These are phyloP conservation scores for Leptinotarsa texana DNA, from an alignment of 1,140 invertebrate genomes.

Conservation along the genomic window DNA sequence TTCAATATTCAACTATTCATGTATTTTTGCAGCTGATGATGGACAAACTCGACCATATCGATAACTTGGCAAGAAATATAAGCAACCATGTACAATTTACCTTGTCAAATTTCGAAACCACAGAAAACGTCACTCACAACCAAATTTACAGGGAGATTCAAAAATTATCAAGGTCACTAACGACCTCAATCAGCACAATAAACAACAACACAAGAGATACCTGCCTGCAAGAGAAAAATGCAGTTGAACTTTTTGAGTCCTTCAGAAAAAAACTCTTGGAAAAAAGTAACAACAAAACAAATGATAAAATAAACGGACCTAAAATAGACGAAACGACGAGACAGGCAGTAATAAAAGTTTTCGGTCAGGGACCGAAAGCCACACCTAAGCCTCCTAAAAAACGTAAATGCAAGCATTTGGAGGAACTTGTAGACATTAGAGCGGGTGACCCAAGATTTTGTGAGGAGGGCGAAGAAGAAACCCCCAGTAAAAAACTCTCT, in stretches of 20 bases:
- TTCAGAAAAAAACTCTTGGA: neutral
- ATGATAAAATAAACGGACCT: neutral
- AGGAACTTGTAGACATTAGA: conserved; percentile 14
- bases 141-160: conserved; percentile 16
- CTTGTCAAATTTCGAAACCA: neutral
- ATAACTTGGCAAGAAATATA: neutral
- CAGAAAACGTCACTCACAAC: conserved; percentile 14
- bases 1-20: too few species aligned
- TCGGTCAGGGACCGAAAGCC: neutral
- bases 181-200: neutral
- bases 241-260: neutral
- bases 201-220: conserved; percentile 1
- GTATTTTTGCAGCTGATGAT: conserved; percentile 9
- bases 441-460: neutral
- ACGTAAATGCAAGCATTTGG: neutral
- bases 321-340: neutral
- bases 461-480: neutral
- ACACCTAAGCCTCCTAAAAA: neutral
- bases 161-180: conserved; percentile 1
- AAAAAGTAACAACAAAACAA: neutral
- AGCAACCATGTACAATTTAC: neutral
- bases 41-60: conserved; percentile 6
- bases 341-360: neutral
- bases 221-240: neutral
- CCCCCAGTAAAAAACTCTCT: too few species aligned